Evolutionary conservation across 1,140 invertebrate species (phyloP).

Genomic region (Zophobas morio): DNA sequence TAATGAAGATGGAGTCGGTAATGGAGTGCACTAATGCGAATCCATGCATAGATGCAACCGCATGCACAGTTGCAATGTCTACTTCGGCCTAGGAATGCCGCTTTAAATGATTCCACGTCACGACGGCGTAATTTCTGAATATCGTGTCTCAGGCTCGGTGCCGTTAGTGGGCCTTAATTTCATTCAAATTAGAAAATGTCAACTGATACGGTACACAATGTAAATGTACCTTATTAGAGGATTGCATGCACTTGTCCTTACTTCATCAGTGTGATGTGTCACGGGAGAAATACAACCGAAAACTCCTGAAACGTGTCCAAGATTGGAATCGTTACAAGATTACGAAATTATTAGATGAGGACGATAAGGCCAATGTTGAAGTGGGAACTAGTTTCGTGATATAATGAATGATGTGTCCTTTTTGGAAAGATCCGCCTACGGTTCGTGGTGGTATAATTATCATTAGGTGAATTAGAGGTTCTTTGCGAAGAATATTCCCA

Average conservation of each 20-base stretch:
- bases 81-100: constrained; percentile 22
- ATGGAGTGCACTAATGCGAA: constrained; percentile 49
- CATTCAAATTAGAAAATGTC: constrained; percentile 44
- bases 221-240: constrained; percentile 29
- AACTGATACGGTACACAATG: constrained; percentile 27
- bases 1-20: constrained; percentile 47
- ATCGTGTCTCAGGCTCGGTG: constrained; percentile 27
- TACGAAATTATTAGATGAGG: constrained; percentile 19
- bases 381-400: neutral
- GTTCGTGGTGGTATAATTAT: neutral
- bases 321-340: constrained; percentile 18
- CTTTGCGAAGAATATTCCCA: constrained; percentile 1
- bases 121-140: constrained; percentile 44
- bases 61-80: constrained; percentile 19
- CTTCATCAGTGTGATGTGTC: neutral
- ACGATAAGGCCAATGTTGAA: constrained; percentile 18
- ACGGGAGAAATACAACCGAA: neutral
- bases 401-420: constrained; percentile 32
- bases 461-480: neutral
- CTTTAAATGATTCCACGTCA: constrained; percentile 39
- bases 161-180: constrained; percentile 42
- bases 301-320: constrained; percentile 12
- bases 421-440: neutral
- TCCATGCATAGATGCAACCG: constrained; percentile 39
- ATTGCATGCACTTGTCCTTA: constrained; percentile 31